Base-by-base conservation (phyloP, 2,888 invertebrate species). In the Zygothrica quintamaculata region DNA sequence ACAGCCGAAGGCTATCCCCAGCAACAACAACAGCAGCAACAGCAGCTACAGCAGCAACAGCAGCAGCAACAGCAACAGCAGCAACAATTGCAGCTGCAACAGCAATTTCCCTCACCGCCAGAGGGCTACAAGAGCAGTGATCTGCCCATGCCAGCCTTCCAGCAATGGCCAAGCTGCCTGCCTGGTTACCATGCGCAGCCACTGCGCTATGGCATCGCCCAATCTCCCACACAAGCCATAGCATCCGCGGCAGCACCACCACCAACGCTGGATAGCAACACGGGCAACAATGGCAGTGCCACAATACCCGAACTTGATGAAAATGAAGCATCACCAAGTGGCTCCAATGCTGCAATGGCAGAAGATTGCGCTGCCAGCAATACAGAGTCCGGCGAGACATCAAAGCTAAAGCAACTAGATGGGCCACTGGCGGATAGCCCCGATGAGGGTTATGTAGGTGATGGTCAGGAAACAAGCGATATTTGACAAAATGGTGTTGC, bases 391-490 rank as follows among this genome's bases (percentile, higher is more conserved):
- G 56, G 56, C 11, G 53, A 74, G 18, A 42, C 76, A 12, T 73
- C 91, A 90, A 76, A 93, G 91, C 78, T 93, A 91, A 88, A 92
- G 73, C 91, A 91, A 68, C 77, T 91, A 48, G 89, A 89, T 33
- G 90, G 90, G 43, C 92, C 92, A n/a, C 77, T 93, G 80, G 95
- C 95, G 12, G 96, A 96, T 87, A 96, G 96, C 90, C 96, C 96
- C 31, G 96, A 96, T 89, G 96, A 96, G 91, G 96, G 96, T 12
- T 96, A 96, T 90, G 96, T 96, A 52, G 96, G 96, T 33, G 96
- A 96, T 77, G 92, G 91, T 22, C 92, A 92, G 46, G 93, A 93
- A 87, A 93, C 94, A 64, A 93, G 94, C 84, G 95, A 94, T 88
- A 94, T 94, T 92, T 94, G 94, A 94, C 94, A 89, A 71, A 88